Base-by-base conservation (phyloP, 1,140 invertebrate species). In the Cataglyphis hispanica region DNA sequence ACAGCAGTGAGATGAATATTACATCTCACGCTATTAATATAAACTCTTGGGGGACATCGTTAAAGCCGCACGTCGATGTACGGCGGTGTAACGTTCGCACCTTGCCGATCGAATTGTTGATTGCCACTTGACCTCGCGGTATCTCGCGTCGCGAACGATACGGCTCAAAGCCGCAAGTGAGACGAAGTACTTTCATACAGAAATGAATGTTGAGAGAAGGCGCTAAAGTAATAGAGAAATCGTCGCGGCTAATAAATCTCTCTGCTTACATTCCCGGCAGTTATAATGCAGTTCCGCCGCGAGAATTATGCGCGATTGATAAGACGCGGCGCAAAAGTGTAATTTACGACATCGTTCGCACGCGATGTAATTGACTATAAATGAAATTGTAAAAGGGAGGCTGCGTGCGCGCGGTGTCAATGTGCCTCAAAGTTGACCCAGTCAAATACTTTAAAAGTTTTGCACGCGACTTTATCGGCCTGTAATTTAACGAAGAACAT, bases 231-330 rank as follows among this genome's bases (percentile, higher is more conserved):
- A 85, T 84, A 66, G 88, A 86, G 88, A 86, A 84, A 89, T 50
- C 76, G 84, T 89, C 72, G 72, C 46, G 78, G 43, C 78, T 50
- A 89, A 86, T 89, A 89, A 89, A 89, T 89, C 88, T 89, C 60
- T 27, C 11, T 40, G 74, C 74, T 74, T 86, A 60, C 53, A 53
- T 89, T 83, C 87, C 11, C 70, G 25, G 50, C 34, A 50, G n/a
- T n/a, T 13, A 74, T 81, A 89, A 89, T 66, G 31, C 69, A 16
- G 69, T 64, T 86, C 64, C 67, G 50, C 56, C 60, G 34, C 66
- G 66, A 89, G 78, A 89, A 46, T 90, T 90, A 90, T 90, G 77
- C 53, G 66, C 76, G 67, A 90, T 87, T 87, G 89, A 90, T 90
- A 90, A 90, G 80, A 78, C 88, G 78, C 69, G 84, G 69, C 53